A percentile compares a stretch with the other conserved stretches of the same genome.
phyloP scores from a whole-genome alignment of 2,113 vertebrate genomes.

The Brachyhypopomus occidentalis region DNA sequence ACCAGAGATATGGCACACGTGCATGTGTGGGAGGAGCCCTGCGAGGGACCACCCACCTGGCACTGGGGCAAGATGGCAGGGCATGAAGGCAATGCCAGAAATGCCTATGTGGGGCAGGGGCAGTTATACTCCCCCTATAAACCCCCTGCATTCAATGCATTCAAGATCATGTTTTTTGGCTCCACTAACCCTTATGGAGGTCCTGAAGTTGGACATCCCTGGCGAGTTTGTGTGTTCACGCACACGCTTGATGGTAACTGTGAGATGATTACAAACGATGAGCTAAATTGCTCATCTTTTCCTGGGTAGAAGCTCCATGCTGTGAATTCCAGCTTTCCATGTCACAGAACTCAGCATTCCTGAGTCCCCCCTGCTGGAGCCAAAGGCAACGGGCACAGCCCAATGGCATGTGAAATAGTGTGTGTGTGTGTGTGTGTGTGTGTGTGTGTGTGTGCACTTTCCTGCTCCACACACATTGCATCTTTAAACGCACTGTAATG shows the following conservation, averaged over 20 bases:
- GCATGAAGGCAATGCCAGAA: too few species aligned
- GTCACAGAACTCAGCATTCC: conserved; percentile 7
- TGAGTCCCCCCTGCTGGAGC: not conserved
- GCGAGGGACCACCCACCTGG: not conserved
- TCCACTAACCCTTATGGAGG: too few species aligned
- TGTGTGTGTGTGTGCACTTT: not conserved
- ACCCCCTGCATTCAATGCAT: too few species aligned
- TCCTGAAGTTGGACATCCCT: too few species aligned
- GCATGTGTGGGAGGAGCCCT: not conserved
- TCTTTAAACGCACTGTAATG: not conserved
- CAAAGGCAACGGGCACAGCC: not conserved
- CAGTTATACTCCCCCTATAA: too few species aligned
- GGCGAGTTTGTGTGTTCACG: too few species aligned
- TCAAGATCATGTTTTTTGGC: too few species aligned
- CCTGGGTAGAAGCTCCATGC: not conserved
- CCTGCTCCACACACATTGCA: not conserved
- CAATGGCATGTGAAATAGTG: not conserved
- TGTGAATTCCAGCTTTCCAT: conserved; percentile 3
- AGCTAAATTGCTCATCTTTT: conserved; percentile 24
- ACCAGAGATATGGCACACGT: not conserved
- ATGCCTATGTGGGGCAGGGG: too few species aligned
- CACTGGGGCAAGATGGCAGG: not conserved
- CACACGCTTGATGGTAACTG: not conserved
- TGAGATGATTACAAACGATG: conserved; percentile 21
- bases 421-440: not conserved